These are phyloP conservation scores for Nephrotoma appendiculata DNA, from an alignment of 2,888 invertebrate species.

Conservation along the genomic window DNA sequence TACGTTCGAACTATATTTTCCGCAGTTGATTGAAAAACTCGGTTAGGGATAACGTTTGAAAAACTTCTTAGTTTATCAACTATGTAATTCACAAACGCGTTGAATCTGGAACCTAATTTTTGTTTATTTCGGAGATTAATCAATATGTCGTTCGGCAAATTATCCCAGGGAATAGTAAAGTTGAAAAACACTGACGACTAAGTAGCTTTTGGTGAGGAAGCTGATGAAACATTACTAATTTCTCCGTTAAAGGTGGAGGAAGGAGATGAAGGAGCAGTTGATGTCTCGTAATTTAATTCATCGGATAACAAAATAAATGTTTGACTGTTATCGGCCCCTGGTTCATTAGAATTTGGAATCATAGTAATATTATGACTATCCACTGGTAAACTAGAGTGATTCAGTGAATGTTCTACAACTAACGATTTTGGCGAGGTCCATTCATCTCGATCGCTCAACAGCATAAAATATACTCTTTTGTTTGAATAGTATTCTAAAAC, in stretches of 20 bases:
- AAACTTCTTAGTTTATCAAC: not conserved
- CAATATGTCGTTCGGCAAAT: not conserved
- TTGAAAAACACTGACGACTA: not conserved
- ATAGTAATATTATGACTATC: not conserved
- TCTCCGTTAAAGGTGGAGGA: not conserved
- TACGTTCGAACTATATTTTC: not conserved
- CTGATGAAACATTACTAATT: not conserved
- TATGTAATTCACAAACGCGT: not conserved
- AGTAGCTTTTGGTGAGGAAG: not conserved
- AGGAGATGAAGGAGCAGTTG: not conserved
- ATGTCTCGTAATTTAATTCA: not conserved
- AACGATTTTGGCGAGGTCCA: not conserved
- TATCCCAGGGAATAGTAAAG: not conserved
- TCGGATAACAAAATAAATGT: not conserved
- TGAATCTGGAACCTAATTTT: not conserved
- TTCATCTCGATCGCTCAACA: not conserved
- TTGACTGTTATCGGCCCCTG: not conserved
- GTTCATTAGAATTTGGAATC: not conserved
- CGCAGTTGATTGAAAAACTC: not conserved
- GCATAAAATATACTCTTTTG: not conserved
- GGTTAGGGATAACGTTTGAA: not conserved
- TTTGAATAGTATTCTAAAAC: not conserved
- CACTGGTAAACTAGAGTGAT: not conserved
- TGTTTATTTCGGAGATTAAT: not conserved
- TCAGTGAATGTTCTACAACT: not conserved